Base-by-base conservation (phyloP, 2,797 vertebrate genomes). In the Onychomys torridus region DNA sequence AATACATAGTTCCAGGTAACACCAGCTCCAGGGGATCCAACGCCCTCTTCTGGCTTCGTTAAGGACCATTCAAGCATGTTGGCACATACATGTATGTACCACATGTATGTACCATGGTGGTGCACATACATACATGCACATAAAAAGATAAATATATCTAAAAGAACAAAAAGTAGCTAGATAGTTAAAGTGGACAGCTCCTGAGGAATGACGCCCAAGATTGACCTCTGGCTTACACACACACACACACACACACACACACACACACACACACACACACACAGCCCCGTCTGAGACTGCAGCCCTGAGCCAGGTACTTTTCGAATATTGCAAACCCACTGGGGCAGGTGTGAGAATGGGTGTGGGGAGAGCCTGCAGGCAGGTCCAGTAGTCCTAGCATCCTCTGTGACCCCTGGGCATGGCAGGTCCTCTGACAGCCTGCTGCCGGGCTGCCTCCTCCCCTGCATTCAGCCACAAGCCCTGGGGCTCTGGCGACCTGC, bases 401-500 rank as follows among this genome's bases (percentile, higher is more conserved):
- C 32, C 93, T 79, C 25, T 63, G 52, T 34, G 73, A 77, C 46
- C 17, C 6, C 1, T 6, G 19, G 32, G 37, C 43, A 0, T 43
- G 6, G 43, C 43, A 52, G 71, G 43, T 82, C 52, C 87, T 57
- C 27, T 13, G 61, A 59, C 65, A 27, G n/a, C 77, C 0, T 5
- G 37, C 52, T 3, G 32, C 57, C 0, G 2, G 12, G 63, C 89
- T 37, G 14, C 85, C 55, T 59, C 88, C 67, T 91, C 52, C 83
- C 40, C 59, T 1, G 0, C 76, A 14, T 79, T 65, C 85, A 40
- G 89, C 37, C 0, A 0, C 10, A 23, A 84, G 69, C 89, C 75
- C 81, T 0, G 0, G 94, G 79, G 89, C 75, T 82, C 96, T 96
- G 95, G 97, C 96, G 0, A 43, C 87, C 84, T 96, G 96, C 97